Conservation (phyloP, 2,797 vertebrate species). For the Hybognathus amarus region DNA sequence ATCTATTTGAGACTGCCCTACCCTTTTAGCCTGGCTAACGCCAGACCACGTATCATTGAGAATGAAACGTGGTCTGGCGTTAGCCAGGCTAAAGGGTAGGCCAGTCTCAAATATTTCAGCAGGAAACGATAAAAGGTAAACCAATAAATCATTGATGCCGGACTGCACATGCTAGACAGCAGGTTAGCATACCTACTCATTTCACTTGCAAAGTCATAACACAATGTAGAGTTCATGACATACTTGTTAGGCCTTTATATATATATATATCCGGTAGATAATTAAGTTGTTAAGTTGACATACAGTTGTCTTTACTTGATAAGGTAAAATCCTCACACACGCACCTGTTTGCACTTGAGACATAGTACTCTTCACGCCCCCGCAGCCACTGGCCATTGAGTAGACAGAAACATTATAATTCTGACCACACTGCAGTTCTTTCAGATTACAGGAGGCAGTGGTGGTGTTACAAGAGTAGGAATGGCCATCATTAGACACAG, state of each 20-base stretch:
- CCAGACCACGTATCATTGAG: too few species aligned
- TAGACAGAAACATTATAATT: slow-evolving; percentile 57
- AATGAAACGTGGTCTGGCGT: too few species aligned
- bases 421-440: slow-evolving; percentile 57
- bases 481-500: slow-evolving; percentile 22
- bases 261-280: too few species aligned
- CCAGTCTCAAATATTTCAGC: not conserved
- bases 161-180: not conserved
- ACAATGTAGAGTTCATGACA: not conserved
- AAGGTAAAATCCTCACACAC: not conserved
- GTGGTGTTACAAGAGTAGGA: slow-evolving; percentile 50
- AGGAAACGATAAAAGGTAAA: not conserved
- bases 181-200: not conserved
- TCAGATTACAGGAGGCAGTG: slow-evolving; percentile 47
- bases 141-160: not conserved
- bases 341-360: slow-evolving; percentile 54
- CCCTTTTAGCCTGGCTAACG: too few species aligned
- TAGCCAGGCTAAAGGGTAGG: too few species aligned
- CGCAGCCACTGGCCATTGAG: slow-evolving; percentile 41
- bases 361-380: slow-evolving; percentile 13
- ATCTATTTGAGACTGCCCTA: too few species aligned
- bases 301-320: not conserved
- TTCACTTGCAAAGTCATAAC: not conserved
- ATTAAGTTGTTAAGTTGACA: not conserved
- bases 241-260: not conserved